Evolutionary conservation across 2,113 vertebrate genomes (phyloP).

Genomic region (Anthoscopus minutus): DNA sequence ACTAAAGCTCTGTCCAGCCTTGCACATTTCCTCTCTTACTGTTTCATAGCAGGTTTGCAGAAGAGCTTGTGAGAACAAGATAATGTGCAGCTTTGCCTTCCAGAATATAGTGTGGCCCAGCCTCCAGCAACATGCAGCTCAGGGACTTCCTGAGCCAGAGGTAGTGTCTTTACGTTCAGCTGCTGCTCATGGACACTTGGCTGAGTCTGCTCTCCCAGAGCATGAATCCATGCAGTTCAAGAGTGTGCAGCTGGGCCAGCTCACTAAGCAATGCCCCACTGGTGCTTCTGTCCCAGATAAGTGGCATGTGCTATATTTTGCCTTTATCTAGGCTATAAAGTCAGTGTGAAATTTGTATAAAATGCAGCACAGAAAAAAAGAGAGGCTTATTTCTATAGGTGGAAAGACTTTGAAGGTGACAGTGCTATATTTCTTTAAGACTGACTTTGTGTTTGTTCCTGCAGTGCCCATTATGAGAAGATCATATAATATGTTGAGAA

Average conservation of each 20-base stretch:
- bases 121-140: neutral
- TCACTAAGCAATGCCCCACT: neutral
- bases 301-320: neutral
- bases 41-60: neutral
- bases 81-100: neutral
- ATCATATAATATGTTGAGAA: neutral
- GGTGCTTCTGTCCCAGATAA: neutral
- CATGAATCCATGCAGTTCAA: fast-evolving
- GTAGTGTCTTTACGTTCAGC: fast-evolving
- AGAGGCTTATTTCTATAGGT: neutral
- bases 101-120: neutral
- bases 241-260: neutral
- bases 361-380: neutral
- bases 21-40: neutral
- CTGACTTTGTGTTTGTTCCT: neutral
- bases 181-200: neutral
- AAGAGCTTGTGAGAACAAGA: neutral
- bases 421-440: neutral
- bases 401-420: neutral
- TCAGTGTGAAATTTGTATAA: neutral
- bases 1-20: neutral
- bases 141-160: neutral
- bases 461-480: neutral
- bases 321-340: neutral
- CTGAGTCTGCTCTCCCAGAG: neutral